phyloP scores from a whole-genome alignment of 2,797 vertebrate genomes.

The Lepilemur ruficaudatus region DNA sequence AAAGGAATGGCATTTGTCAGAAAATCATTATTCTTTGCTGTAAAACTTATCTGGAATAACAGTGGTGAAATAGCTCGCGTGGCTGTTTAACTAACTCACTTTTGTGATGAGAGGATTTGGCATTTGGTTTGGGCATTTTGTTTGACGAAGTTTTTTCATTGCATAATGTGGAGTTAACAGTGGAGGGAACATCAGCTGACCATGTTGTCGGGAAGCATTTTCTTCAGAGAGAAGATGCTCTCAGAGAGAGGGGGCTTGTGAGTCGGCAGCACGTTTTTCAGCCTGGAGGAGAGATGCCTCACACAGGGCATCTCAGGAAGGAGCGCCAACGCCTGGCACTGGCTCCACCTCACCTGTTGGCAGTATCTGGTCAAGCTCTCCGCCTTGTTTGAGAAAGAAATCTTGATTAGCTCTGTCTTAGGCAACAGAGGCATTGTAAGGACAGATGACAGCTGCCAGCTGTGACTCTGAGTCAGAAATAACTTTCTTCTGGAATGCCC shows the following conservation, averaged over 20 bases:
- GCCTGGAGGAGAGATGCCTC: rapidly evolving
- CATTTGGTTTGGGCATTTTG: neutral
- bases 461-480: neutral
- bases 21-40: neutral
- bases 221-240: neutral
- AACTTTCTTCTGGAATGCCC: neutral
- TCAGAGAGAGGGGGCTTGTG: neutral
- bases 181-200: neutral
- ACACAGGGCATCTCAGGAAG: neutral
- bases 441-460: too few species aligned
- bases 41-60: neutral
- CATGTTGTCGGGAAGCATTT: neutral
- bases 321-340: rapidly evolving
- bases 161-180: rapidly evolving
- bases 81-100: neutral
- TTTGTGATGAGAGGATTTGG: neutral
- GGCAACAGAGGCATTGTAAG: neutral
- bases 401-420: neutral
- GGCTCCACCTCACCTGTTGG: rapidly evolving
- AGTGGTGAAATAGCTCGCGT: neutral
- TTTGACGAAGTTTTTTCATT: neutral
- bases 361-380: neutral
- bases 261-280: rapidly evolving
- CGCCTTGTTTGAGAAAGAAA: neutral
- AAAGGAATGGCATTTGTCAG: neutral